These are phyloP conservation scores for Stichopus chloronotus DNA, from an alignment of 35 echinoderm and acorn worm genomes.

Conservation along the genomic window DNA sequence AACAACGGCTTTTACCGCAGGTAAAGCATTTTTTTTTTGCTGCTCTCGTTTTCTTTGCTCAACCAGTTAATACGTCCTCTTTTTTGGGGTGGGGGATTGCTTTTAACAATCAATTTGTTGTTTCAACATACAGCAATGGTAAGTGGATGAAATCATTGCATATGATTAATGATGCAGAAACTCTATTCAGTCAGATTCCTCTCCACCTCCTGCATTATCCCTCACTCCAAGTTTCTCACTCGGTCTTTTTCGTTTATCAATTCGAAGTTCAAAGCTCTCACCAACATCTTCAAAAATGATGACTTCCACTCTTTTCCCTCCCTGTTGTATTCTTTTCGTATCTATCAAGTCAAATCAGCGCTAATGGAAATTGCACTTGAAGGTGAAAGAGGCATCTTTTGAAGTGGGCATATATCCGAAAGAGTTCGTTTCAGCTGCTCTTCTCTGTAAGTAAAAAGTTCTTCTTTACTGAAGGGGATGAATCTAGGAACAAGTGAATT, in stretches of 20 bases:
- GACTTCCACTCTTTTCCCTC: neutral
- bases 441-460: neutral
- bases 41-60: too few relatives aligned
- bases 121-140: too few relatives aligned
- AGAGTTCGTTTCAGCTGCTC: neutral
- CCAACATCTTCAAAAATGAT: neutral
- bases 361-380: constrained; percentile 35
- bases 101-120: too few relatives aligned
- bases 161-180: neutral
- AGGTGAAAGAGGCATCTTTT: constrained; percentile 32
- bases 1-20: too few relatives aligned
- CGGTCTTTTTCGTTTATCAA: neutral
- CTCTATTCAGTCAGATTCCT: neutral
- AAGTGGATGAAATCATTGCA: neutral
- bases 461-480: neutral
- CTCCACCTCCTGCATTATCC: neutral
- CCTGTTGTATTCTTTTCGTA: neutral
- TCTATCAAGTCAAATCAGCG: constrained; percentile 13
- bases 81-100: too few relatives aligned
- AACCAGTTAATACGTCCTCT: too few relatives aligned
- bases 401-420: constrained; percentile 16
- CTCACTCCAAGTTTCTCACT: neutral
- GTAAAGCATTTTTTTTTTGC: too few relatives aligned
- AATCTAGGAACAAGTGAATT: neutral
- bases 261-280: neutral